Evolutionary conservation across 1,140 invertebrate species (phyloP), one percentile per base, ranked within the genome.

Genomic region (Archegozetes longisetosus): DNA sequence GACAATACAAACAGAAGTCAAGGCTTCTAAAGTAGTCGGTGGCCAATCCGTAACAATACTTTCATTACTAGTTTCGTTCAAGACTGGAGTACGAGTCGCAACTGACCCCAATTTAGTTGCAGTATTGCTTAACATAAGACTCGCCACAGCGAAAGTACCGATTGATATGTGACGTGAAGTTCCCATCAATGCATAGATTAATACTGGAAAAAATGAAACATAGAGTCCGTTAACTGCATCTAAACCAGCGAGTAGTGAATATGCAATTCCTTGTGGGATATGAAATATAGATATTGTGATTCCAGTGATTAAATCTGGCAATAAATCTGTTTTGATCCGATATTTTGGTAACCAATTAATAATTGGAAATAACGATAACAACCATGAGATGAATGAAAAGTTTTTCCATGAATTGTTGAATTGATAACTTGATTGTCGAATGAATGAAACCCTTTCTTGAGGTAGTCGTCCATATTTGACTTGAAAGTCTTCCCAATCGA

Each of bases 191-290:
- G 86, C 80, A 70, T 97, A 97, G 3, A 93, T 76, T 0, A 96
- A 70, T 0, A 89, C 83, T 2, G 91, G 88, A 73, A 95, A 93
- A 66, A 96, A 88, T 0, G 89, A 90, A 79, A 92, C 91, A 71
- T 95, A 95, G 2, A 97, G 79, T 3, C 93, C 93, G 57, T 84
- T 80, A 28, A 94, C 84, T 0, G 92, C 85, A 0, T 85, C 83
- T 1, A 94, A 81, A 62, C 84, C 84, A 0, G 85, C 88, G 50
- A 96, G 70, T 55, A 95, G 72, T 6, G 86, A 86, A 74, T 95
- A 96, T 0, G 88, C 88, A 84, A 94, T 88, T 60, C 89, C 87
- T 78, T 93, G 90, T 0, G 89, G 88, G 70, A 94, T 89, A 67
- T 93, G 88, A 83, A 94, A 86, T 61, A 93, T 82, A 20, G 85